Evolutionary conservation across 2,888 invertebrate genomes (phyloP).

Genomic region (Acrocyrtus sp.): DNA sequence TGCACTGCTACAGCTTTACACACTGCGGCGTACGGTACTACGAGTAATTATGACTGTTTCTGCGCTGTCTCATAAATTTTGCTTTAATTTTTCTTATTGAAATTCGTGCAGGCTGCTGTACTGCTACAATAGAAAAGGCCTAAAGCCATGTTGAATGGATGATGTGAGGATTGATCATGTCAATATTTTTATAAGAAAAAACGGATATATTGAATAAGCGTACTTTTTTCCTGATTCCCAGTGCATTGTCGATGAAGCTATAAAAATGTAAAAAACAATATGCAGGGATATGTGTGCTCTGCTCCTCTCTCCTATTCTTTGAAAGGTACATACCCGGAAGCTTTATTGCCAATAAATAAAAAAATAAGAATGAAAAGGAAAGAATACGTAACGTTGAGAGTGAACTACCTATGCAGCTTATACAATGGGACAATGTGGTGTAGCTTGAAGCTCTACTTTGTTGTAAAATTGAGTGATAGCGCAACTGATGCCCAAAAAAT

Average conservation of each 20-base stretch:
- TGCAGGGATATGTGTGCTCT: too few species aligned
- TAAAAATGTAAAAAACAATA: background rate
- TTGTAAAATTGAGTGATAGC: too few species aligned
- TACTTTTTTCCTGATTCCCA: background rate
- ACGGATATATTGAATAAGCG: too few species aligned
- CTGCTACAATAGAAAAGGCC: too few species aligned
- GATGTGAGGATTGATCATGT: too few species aligned
- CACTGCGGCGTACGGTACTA: background rate
- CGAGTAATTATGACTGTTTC: background rate
- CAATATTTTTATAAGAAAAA: background rate
- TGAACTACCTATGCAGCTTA: too few species aligned
- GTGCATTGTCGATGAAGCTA: too few species aligned
- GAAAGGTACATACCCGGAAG: conserved; percentile 13
- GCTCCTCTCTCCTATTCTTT: background rate
- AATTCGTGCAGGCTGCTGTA: background rate
- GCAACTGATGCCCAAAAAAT: too few species aligned
- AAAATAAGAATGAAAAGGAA: background rate
- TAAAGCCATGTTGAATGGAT: background rate
- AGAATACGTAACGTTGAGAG: background rate
- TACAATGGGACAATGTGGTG: background rate
- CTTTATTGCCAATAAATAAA: conserved; percentile 11
- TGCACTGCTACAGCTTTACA: background rate
- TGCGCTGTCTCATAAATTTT: background rate
- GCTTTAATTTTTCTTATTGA: background rate
- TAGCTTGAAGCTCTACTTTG: too few species aligned